Evolutionary conservation across 2,797 vertebrate species (phyloP), one percentile per base, ranked within the genome.

Genomic region (Eidolon dupreanum): DNA sequence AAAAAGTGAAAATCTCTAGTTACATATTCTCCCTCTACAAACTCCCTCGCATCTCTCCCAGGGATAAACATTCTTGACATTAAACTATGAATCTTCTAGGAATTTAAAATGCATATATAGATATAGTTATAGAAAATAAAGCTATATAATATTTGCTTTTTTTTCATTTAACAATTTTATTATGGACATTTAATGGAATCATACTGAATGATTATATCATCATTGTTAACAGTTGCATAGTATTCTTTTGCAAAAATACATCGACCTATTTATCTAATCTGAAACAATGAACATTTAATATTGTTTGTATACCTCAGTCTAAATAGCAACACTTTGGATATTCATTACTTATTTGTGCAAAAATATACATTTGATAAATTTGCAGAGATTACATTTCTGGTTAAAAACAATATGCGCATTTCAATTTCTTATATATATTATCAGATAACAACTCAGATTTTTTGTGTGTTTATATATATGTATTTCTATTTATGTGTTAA

Each of bases 111-210:
- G 20, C 11, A 43, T 38, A 15, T 46, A 41, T 63, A 89, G 78
- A 68, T 36, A 63, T 19, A 61, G 28, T 59, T 84, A 68, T 43
- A 43, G 26, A 68, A 73, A 87, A 74, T 65, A 63, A 24, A 3
- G 13, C 22, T 43, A 59, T 46, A 0, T 31, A 17, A 38, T 59
- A 86, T 38, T 49, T 91, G 26, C 41, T 38, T 66, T 92, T 71
- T 92, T 91, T 51, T 84, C n/a, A 93, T 28, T 91, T 66, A 88
- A 59, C 17, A 66, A 36, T 95, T 95, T 87, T 82, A 91, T 57
- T 3, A 4, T 74, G n/a, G 8, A 51, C 8, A 73, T 36, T 94
- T 95, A 88, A 83, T 74, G 24, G 20, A 73, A 74, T 86, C 49
- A 92, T 63, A 86, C 3, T 57, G 5, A 46, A 91, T 57, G 16